Conservation (phyloP, 92 coral and sea anemone genomes). For the Meandrina meandrites region DNA sequence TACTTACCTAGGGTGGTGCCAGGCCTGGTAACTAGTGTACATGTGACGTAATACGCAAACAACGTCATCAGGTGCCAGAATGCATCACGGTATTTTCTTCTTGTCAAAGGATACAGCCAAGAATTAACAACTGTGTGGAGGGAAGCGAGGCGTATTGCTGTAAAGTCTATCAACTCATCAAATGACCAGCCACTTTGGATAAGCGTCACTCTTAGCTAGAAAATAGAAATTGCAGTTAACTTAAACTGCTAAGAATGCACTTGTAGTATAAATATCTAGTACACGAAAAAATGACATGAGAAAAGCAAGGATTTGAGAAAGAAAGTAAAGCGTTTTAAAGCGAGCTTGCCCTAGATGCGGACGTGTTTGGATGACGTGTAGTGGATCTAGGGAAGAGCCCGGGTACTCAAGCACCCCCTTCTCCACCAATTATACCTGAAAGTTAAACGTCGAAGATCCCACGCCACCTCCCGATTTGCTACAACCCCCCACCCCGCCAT, state of each 20-base stretch:
- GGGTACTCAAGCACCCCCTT: too few species aligned
- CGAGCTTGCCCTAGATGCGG: neutral
- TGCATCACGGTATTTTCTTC: constrained; percentile 94
- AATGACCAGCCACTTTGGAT: constrained; percentile 84
- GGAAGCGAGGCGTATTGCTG: constrained; percentile 87
- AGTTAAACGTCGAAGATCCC: too few species aligned
- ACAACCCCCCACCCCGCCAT: too few species aligned
- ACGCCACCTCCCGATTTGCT: too few species aligned
- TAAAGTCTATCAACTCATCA: constrained; percentile 81
- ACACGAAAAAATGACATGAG: neutral
- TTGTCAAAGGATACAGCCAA: constrained; percentile 87
- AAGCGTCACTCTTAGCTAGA: constrained; percentile 80
- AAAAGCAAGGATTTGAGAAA: neutral
- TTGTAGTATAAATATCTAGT: neutral
- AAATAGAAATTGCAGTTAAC: neutral
- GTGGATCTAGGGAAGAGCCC: neutral
- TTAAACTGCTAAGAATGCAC: neutral
- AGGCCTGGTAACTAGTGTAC: constrained; percentile 76
- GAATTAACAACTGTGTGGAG: constrained; percentile 90
- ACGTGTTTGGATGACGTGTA: neutral
- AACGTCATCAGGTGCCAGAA: constrained; percentile 82
- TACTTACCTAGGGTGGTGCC: constrained; percentile 69
- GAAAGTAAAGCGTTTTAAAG: neutral
- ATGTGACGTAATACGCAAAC: constrained; percentile 71
- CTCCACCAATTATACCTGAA: too few species aligned